Evolutionary conservation across 2,888 invertebrate genomes (phyloP).

Genomic region (Tinea pellionella): DNA sequence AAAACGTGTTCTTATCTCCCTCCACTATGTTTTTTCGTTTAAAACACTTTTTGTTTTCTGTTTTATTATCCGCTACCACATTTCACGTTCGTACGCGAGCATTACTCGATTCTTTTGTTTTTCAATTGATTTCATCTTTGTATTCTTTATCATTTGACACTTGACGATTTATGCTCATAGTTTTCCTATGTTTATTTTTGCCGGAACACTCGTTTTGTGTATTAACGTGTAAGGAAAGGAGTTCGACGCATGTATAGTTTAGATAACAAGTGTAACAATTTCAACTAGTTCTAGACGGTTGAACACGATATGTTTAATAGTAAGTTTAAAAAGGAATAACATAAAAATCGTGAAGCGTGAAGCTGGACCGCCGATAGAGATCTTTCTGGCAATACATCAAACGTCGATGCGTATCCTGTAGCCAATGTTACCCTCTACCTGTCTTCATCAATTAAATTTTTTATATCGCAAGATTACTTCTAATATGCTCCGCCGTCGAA

Average conservation of each 20-base stretch:
- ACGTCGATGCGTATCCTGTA: conserved; percentile 20
- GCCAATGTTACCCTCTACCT: conserved; percentile 31
- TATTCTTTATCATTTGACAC: conserved; percentile 23
- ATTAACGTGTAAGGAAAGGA: too few species aligned
- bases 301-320: conserved; percentile 1
- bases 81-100: conserved; percentile 19
- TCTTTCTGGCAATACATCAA: conserved; percentile 47
- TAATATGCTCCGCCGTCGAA: conserved; percentile 44
- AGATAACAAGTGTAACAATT: neutral
- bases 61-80: conserved; percentile 40
- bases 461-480: conserved; percentile 40
- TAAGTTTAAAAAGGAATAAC: conserved; percentile 12
- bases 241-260: neutral
- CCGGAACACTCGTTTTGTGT: too few species aligned
- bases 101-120: conserved; percentile 23
- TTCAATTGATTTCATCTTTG: conserved; percentile 25
- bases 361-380: conserved; percentile 29
- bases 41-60: conserved; percentile 42
- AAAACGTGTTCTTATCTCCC: conserved; percentile 48
- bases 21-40: conserved; percentile 48
- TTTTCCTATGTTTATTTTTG: conserved; percentile 14
- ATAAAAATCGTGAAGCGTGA: conserved; percentile 12
- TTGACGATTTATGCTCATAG: conserved; percentile 16
- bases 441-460: conserved; percentile 64
- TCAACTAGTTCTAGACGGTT: conserved; percentile 4